Evolutionary conservation across 2,113 vertebrate genomes (phyloP), one percentile per base, ranked within the genome.

Genomic region (Platichthys stellatus): DNA sequence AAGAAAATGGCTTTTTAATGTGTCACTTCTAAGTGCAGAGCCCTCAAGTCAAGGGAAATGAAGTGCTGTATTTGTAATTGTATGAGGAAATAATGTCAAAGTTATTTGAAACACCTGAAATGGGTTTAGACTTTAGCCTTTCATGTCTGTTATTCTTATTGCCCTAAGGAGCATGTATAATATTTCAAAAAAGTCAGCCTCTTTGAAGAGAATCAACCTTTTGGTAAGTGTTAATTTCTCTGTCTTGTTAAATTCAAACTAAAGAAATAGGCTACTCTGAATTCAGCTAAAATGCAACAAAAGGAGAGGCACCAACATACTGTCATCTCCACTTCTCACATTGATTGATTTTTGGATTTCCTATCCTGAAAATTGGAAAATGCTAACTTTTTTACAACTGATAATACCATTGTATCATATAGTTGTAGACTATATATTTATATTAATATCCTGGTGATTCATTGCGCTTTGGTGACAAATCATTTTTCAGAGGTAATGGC

Each of bases 81-180:
- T 6, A 31, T 56, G 61, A 73, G 38, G 31, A 81, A 78, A 80
- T 45, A 12, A 12, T 56, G 38, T n/a, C 26, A 21, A 14, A 72
- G 63, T 28, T 12, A 71, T 77, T 74, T 57, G 43, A 17, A 64
- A 24, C 7, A 63, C 24, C 20, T 61, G 15, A 69, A 66, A 76
- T 57, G 49, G 8, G 57, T 63, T 77, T 63, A 12, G 35, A 51
- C 54, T 23, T 14, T 1, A 51, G 51, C 43, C n/a, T 63, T 31
- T 21, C 20, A 13, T 10, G 23, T 62, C 15, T 65, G 35, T 67
- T 23, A 53, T 75, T 68, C 66, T 66, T 31, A 21, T 54, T 68
- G 56, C 45, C 20, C 51, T n/a, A 23, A 57, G 63, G 28, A 40
- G 51, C 58, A 63, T 62, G 23, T 20, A 24, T 18, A 26, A 49